Percentiles rank a stretch among this genome's conserved stretches.
phyloP scores from a whole-genome alignment of 1,140 invertebrate species.

The Drosophila miranda region DNA sequence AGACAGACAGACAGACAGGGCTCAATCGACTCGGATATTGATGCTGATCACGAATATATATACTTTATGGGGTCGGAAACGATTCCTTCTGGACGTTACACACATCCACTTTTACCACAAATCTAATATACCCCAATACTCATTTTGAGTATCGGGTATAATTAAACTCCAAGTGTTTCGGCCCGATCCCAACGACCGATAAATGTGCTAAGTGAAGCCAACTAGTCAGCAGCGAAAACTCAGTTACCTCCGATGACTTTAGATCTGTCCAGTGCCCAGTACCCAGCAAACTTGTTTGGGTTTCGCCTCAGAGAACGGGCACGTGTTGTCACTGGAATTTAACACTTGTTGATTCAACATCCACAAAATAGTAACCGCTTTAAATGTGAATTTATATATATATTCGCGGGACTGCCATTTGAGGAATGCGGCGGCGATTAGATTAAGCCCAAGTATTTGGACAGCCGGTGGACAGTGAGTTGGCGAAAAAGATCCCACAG shows the following conservation, averaged over 20 bases:
- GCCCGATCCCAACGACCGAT: conserved; percentile 19
- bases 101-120: too few species aligned
- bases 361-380: not conserved
- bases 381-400: not conserved
- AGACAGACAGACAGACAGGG: too few species aligned
- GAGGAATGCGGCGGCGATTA: conserved; percentile 45
- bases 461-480: conserved; percentile 14
- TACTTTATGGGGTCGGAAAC: too few species aligned
- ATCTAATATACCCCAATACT: too few species aligned
- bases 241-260: conserved; percentile 11
- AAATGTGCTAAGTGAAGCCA: conserved; percentile 21
- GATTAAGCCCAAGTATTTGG: conserved; percentile 36
- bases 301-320: conserved; percentile 13
- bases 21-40: too few species aligned
- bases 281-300: conserved; percentile 38
- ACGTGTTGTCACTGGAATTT: conserved; percentile 54
- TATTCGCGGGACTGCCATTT: conserved; percentile 31
- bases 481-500: conserved; percentile 15
- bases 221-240: conserved; percentile 16
- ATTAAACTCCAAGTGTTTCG: conserved; percentile 34
- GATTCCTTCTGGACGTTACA: too few species aligned
- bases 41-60: too few species aligned
- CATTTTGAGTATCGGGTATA: too few species aligned
- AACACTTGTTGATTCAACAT: conserved; percentile 52
- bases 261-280: not conserved